Conservation (phyloP, 1,140 invertebrate species). For the Chironomus striatipennis region DNA sequence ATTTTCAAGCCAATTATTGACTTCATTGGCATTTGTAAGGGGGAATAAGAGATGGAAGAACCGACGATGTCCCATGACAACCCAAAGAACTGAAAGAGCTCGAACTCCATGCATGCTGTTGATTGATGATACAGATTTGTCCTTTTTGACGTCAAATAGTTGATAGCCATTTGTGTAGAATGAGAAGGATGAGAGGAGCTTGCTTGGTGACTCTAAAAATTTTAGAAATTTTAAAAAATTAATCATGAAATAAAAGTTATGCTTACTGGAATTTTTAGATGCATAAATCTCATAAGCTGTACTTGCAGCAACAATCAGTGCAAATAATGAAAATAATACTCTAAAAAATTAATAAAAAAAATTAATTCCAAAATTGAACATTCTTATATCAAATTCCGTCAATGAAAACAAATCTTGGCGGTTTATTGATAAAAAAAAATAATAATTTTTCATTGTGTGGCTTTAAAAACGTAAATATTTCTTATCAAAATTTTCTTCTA, state of each 20-base stretch:
- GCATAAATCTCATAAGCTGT: slow-evolving; percentile 22
- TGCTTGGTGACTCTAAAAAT: not conserved
- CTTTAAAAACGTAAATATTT: too few relatives aligned
- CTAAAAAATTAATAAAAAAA: not conserved
- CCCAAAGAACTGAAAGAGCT: slow-evolving; percentile 22
- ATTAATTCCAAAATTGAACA: not conserved
- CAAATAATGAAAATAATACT: not conserved
- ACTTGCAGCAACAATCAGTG: not conserved
- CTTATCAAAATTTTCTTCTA: not conserved
- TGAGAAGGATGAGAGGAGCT: slow-evolving; percentile 16
- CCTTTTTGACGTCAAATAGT: slow-evolving; percentile 17
- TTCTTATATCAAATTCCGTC: not conserved
- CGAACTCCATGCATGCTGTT: slow-evolving; percentile 23
- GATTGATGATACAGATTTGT: not conserved
- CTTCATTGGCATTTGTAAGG: not conserved
- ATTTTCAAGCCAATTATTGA: not conserved
- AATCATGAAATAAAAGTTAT: too few relatives aligned
- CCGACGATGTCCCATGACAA: slow-evolving; percentile 23
- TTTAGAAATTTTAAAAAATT: too few relatives aligned
- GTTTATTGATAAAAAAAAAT: too few relatives aligned
- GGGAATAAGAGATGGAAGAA: not conserved
- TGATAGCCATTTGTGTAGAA: slow-evolving; percentile 20
- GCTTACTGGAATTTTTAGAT: not conserved
- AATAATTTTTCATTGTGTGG: too few relatives aligned
- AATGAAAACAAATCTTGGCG: too few relatives aligned